Evolutionary conservation across 2,797 vertebrate species (phyloP).

Genomic region (Echiichthys vipera): DNA sequence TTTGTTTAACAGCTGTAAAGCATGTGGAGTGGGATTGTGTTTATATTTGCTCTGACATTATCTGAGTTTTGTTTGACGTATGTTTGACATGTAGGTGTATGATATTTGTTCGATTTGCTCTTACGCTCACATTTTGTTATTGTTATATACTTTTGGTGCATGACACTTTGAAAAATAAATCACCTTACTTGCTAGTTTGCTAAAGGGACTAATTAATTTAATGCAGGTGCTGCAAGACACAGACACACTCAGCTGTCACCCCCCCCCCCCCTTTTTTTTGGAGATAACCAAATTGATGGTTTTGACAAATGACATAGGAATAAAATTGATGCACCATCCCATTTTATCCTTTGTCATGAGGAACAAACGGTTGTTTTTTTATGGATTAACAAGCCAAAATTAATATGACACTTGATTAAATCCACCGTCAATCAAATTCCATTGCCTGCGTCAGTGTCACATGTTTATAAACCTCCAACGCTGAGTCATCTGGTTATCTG

Average conservation of each 20-base stretch:
- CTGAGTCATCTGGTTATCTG: slow-evolving; percentile 63
- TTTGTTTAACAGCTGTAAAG: too few relatives aligned
- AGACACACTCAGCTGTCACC: background rate
- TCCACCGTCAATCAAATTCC: slow-evolving; percentile 47
- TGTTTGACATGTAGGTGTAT: too few relatives aligned
- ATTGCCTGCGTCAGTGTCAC: slow-evolving; percentile 24
- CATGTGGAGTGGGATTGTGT: too few relatives aligned
- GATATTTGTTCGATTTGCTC: too few relatives aligned
- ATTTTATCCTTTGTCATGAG: slow-evolving; percentile 39
- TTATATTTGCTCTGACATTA: too few relatives aligned
- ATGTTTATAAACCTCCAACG: slow-evolving; percentile 21
- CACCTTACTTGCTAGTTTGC: slow-evolving; percentile 39
- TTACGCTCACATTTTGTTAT: too few relatives aligned
- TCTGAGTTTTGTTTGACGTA: too few relatives aligned
- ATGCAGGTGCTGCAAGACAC: slow-evolving; percentile 11
- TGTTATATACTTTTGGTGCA: too few relatives aligned
- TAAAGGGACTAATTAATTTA: slow-evolving; percentile 4
- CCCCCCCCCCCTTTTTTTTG: background rate
- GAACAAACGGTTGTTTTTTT: slow-evolving; percentile 23
- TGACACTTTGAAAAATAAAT: too few relatives aligned
- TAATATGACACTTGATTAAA: slow-evolving; percentile 62
- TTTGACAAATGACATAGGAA: slow-evolving; percentile 21
- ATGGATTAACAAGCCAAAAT: slow-evolving; percentile 44
- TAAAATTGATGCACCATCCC: slow-evolving; percentile 1
- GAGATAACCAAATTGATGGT: background rate